A percentile compares a stretch with the other conserved stretches of the same genome.
These are phyloP conservation scores for Amblyornis subalaris DNA, from an alignment of 2,113 vertebrate species.

Conservation along the genomic window DNA sequence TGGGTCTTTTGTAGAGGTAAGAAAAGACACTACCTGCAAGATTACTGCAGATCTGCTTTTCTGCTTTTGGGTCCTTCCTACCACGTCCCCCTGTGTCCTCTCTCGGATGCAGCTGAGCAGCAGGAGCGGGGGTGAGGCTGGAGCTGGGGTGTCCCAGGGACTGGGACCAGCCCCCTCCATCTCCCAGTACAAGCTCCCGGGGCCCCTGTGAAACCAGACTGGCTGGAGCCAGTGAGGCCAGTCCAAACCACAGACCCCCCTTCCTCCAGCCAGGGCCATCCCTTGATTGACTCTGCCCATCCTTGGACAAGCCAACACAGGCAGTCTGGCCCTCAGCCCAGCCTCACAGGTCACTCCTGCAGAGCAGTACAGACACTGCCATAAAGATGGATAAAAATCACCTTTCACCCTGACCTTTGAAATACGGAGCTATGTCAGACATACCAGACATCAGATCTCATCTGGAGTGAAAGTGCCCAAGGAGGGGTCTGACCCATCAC, in stretches of 20 bases:
- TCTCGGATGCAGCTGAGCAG: fast-evolving
- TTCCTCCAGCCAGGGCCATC: background rate
- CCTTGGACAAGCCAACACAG: background rate
- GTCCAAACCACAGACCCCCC: background rate
- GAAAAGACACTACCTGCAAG: background rate
- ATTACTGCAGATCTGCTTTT: background rate
- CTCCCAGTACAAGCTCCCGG: background rate
- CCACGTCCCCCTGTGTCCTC: no score
- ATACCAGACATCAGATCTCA: background rate
- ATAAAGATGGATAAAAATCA: background rate
- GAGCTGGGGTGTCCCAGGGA: background rate
- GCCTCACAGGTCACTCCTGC: background rate
- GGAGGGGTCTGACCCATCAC: background rate
- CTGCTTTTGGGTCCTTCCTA: background rate
- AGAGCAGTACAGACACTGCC: background rate
- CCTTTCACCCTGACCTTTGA: background rate
- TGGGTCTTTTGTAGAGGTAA: background rate
- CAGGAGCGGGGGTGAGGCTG: background rate
- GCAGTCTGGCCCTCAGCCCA: background rate
- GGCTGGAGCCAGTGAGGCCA: background rate
- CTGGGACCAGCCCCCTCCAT: background rate
- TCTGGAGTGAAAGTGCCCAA: background rate
- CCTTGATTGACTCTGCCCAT: fast-evolving
- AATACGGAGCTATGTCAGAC: background rate
- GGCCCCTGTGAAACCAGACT: background rate